Percentiles rank a stretch among this genome's conserved stretches.
Conservation (phyloP, 1,140 invertebrate species). For the Anastatus disparis region DNA sequence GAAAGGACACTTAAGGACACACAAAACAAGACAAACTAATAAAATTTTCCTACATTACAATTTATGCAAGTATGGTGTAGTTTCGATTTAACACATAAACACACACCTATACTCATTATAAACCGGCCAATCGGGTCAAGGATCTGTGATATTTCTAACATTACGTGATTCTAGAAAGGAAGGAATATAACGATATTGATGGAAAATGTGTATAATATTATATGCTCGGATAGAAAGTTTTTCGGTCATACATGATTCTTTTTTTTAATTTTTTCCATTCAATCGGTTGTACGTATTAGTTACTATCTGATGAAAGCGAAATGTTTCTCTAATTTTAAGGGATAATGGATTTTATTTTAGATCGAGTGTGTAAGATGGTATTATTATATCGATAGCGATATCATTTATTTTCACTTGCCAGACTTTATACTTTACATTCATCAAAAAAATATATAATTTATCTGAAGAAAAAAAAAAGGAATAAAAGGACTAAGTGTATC, state of each 20-base stretch:
- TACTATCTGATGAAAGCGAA: slow-evolving; percentile 25
- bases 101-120: no score
- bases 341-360: not conserved
- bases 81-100: slow-evolving; percentile 34
- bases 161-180: slow-evolving; percentile 42
- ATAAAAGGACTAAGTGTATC: no score
- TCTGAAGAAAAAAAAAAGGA: no score
- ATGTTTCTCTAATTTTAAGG: not conserved
- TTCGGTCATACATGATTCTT: not conserved
- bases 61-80: slow-evolving; percentile 43
- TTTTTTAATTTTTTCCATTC: no score
- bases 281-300: no score
- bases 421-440: no score
- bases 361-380: no score
- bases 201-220: no score
- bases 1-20: slow-evolving; percentile 12
- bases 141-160: slow-evolving; percentile 39
- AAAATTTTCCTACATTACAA: no score
- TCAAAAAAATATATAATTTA: no score
- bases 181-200: slow-evolving; percentile 29
- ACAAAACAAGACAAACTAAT: slow-evolving; percentile 18
- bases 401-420: no score
- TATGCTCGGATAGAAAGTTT: slow-evolving; percentile 21
- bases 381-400: not conserved
- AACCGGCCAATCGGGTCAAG: slow-evolving; percentile 38